Evolutionary conservation across 2,888 invertebrate species (phyloP).

Genomic region (Diarsia mendica): DNA sequence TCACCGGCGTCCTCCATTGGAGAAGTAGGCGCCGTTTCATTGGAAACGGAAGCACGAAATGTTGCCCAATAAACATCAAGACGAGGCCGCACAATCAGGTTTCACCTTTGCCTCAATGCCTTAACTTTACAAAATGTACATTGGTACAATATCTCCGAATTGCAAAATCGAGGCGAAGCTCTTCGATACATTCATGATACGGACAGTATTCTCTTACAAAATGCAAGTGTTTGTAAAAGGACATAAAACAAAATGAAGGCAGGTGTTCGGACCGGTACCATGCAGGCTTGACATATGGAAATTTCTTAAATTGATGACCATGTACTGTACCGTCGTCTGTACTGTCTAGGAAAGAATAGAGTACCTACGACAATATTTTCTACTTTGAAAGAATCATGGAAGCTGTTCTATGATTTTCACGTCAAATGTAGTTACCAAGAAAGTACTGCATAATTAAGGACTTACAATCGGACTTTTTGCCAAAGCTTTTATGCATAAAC

Average conservation of each 20-base stretch:
- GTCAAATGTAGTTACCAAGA: neutral
- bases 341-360: slow-evolving; percentile 46
- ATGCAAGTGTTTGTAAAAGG: slow-evolving; percentile 53
- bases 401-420: neutral
- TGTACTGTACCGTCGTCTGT: slow-evolving; percentile 51
- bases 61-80: slow-evolving; percentile 80
- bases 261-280: slow-evolving; percentile 59
- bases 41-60: slow-evolving; percentile 84
- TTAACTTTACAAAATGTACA: slow-evolving; percentile 68
- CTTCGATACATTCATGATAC: slow-evolving; percentile 59
- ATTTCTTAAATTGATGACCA: slow-evolving; percentile 66
- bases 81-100: slow-evolving; percentile 81
- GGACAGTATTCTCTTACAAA: slow-evolving; percentile 49
- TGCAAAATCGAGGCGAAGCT: slow-evolving; percentile 67
- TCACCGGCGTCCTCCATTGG: slow-evolving; percentile 52
- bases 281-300: slow-evolving; percentile 62
- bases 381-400: slow-evolving; percentile 34
- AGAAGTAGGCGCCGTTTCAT: slow-evolving; percentile 68
- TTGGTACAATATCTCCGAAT: slow-evolving; percentile 68
- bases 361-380: slow-evolving; percentile 40
- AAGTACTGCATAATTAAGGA: slow-evolving; percentile 11
- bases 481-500: slow-evolving; percentile 22
- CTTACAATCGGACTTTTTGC: slow-evolving; percentile 1
- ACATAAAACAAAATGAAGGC: slow-evolving; percentile 61
- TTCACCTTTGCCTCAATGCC: slow-evolving; percentile 84